These are phyloP conservation scores for Polyommatus icarus DNA, from an alignment of 2,888 invertebrate species.

Conservation along the genomic window DNA sequence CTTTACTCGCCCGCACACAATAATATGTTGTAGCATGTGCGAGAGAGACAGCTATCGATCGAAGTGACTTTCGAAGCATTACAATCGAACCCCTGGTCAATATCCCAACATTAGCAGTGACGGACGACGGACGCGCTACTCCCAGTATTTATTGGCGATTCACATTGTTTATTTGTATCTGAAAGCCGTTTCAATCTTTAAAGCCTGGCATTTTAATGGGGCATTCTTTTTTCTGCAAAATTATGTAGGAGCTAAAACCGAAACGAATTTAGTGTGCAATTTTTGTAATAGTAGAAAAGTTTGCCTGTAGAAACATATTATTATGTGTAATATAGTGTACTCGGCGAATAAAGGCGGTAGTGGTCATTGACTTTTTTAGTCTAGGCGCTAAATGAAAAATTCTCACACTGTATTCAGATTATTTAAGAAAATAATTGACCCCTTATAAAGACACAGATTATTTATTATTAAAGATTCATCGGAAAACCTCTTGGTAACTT, in stretches of 20 bases:
- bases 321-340: too few relatives aligned
- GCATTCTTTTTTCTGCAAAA: background rate
- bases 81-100: background rate
- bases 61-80: background rate
- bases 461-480: too few relatives aligned
- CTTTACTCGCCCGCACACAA: too few relatives aligned
- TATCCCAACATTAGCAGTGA: background rate
- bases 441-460: too few relatives aligned
- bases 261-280: background rate
- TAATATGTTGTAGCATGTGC: background rate
- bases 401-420: too few relatives aligned
- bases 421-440: too few relatives aligned
- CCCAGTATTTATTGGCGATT: conserved; percentile 8
- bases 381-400: too few relatives aligned
- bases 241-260: background rate
- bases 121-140: conserved; percentile 6
- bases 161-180: conserved; percentile 22
- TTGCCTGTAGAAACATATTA: too few relatives aligned
- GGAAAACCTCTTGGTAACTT: too few relatives aligned
- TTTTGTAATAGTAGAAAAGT: too few relatives aligned
- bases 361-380: too few relatives aligned
- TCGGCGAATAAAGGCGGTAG: too few relatives aligned
- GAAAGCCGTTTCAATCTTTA: conserved; percentile 36
- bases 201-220: conserved; percentile 34
- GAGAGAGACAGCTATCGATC: background rate